phyloP scores from a whole-genome alignment of 2,888 invertebrate genomes.

The Trisateles emortualis region DNA sequence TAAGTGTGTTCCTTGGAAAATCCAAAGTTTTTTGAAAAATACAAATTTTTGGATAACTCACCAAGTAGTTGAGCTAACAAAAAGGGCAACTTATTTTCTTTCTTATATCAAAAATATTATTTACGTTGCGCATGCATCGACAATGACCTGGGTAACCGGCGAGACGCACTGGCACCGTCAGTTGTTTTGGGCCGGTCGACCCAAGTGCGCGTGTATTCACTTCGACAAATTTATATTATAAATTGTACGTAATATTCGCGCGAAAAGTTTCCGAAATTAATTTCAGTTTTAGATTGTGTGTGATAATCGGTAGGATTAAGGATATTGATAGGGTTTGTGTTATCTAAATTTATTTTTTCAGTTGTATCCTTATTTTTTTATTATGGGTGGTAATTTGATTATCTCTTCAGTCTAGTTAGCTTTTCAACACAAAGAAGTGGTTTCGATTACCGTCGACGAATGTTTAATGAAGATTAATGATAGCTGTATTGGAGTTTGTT shows the following conservation, averaged over 20 bases:
- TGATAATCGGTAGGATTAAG: slow-evolving; percentile 8
- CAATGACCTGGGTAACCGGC: slow-evolving; percentile 70
- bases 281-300: slow-evolving; percentile 11
- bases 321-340: slow-evolving; percentile 18
- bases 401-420: slow-evolving; percentile 30
- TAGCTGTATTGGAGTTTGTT: slow-evolving; percentile 49
- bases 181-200: slow-evolving; percentile 78
- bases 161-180: slow-evolving; percentile 78
- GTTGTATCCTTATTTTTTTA: slow-evolving; percentile 14
- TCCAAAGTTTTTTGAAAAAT: background rate
- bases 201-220: slow-evolving; percentile 68
- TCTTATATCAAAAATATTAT: slow-evolving; percentile 35
- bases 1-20: background rate
- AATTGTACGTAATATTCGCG: slow-evolving; percentile 16
- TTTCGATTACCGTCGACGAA: slow-evolving; percentile 37
- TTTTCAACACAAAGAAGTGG: slow-evolving; percentile 50
- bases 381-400: slow-evolving; percentile 24
- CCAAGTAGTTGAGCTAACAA: slow-evolving; percentile 34
- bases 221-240: slow-evolving; percentile 13
- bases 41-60: slow-evolving; percentile 34
- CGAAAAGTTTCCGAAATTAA: slow-evolving; percentile 26
- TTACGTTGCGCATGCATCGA: slow-evolving; percentile 53
- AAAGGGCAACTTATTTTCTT: slow-evolving; percentile 38
- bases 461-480: slow-evolving; percentile 53
- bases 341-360: slow-evolving; percentile 12